Conservation (phyloP, 2,797 vertebrate genomes). For the Acestrorhynchus altus region DNA sequence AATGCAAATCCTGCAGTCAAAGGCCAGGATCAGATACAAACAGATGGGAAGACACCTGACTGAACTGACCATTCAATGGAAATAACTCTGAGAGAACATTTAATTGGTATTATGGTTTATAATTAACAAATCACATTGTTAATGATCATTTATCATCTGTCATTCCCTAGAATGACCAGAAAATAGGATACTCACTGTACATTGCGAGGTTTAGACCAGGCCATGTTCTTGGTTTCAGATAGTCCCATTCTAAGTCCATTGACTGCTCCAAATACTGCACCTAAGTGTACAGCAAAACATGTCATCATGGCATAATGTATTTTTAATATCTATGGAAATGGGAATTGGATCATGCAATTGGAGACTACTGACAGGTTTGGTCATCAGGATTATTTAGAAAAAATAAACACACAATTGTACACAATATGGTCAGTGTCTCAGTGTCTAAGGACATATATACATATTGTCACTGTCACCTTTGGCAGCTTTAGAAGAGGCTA, state of each 20-base stretch:
- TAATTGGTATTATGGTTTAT: no score
- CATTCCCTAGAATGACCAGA: no score
- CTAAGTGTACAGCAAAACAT: constrained; percentile 66
- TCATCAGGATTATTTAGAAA: no score
- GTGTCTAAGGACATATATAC: no score
- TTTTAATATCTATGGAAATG: not conserved
- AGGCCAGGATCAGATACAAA: not conserved
- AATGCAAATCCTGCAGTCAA: not conserved
- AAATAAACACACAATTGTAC: no score
- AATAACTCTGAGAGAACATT: no score
- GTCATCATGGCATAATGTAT: not conserved
- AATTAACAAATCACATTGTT: not conserved
- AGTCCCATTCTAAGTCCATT: constrained; percentile 92
- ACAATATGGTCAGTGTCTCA: no score
- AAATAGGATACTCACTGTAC: constrained; percentile 89
- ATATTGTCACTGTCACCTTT: no score
- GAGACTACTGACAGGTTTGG: no score
- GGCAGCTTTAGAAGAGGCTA: no score
- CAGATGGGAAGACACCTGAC: not conserved
- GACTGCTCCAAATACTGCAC: constrained; percentile 88
- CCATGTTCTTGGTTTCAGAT: constrained; percentile 92
- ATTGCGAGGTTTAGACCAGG: constrained; percentile 97
- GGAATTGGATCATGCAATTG: not conserved
- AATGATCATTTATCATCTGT: not conserved
- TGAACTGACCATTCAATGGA: no score